Conservation (phyloP, 2,113 vertebrate species). For the Rhinolophus sinicus region DNA sequence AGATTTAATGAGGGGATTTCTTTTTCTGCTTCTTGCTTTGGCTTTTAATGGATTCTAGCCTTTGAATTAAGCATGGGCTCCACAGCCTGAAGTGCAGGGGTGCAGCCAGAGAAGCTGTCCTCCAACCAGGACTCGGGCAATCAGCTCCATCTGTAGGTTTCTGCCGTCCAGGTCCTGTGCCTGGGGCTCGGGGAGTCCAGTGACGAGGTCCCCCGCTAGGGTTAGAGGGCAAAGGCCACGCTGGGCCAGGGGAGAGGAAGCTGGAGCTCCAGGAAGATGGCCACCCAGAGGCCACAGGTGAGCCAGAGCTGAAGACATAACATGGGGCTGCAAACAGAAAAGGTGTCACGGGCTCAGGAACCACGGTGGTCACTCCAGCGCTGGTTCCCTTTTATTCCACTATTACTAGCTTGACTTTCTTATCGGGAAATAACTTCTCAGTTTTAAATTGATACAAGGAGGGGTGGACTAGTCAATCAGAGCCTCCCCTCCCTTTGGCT, state of each 20-base stretch:
- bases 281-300: neutral
- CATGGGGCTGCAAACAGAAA: neutral
- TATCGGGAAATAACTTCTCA: neutral
- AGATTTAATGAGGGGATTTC: constrained; percentile 93
- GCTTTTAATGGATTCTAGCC: constrained; percentile 85
- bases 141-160: neutral
- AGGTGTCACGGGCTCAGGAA: neutral
- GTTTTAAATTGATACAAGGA: neutral
- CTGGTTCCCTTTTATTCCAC: neutral
- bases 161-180: neutral
- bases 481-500: neutral
- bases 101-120: constrained; percentile 67
- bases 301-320: neutral
- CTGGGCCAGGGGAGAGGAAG: neutral
- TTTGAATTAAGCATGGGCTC: constrained; percentile 89
- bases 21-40: constrained; percentile 62
- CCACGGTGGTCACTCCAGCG: neutral
- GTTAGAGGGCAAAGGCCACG: neutral
- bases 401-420: neutral
- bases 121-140: neutral
- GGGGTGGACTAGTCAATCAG: neutral
- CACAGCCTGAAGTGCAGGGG: constrained; percentile 61
- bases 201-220: neutral
- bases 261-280: neutral
- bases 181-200: neutral